phyloP scores from a whole-genome alignment of 2,888 invertebrate genomes.

The Temnothorax rugatulus region DNA sequence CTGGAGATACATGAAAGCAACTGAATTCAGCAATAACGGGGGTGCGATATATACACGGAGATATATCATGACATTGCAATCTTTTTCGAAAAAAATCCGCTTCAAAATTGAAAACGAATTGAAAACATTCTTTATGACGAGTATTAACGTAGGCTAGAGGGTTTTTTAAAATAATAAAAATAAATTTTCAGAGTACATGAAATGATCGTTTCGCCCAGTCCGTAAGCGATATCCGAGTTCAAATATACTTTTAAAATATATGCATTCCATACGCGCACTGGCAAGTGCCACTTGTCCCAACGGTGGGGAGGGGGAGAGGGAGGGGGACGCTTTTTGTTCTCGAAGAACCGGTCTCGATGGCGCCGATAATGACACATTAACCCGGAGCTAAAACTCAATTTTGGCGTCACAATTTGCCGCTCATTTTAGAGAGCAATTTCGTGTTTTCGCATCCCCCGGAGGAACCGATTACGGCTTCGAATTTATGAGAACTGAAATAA shows the following conservation, averaged over 20 bases:
- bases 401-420: constrained; percentile 33
- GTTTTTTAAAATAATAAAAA: background rate
- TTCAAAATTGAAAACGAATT: background rate
- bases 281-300: constrained; percentile 9
- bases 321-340: constrained; percentile 1
- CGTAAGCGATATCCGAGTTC: background rate
- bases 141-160: background rate
- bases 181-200: background rate
- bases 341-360: constrained; percentile 30
- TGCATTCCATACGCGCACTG: background rate
- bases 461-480: constrained; percentile 25
- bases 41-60: background rate
- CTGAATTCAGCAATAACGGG: background rate
- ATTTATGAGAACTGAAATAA: constrained; percentile 44
- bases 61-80: background rate
- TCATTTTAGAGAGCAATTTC: constrained; percentile 20
- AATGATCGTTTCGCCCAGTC: too few relatives aligned
- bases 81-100: background rate
- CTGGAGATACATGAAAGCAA: constrained; percentile 6
- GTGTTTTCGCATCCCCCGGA: constrained; percentile 18
- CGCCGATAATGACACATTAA: constrained; percentile 53
- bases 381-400: constrained; percentile 47
- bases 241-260: background rate
- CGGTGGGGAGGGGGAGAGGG: background rate
- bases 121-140: background rate